Evolutionary conservation across 2,113 vertebrate species (phyloP), one percentile per base, ranked within the genome.

Genomic region (Chaetodon trifascialis): DNA sequence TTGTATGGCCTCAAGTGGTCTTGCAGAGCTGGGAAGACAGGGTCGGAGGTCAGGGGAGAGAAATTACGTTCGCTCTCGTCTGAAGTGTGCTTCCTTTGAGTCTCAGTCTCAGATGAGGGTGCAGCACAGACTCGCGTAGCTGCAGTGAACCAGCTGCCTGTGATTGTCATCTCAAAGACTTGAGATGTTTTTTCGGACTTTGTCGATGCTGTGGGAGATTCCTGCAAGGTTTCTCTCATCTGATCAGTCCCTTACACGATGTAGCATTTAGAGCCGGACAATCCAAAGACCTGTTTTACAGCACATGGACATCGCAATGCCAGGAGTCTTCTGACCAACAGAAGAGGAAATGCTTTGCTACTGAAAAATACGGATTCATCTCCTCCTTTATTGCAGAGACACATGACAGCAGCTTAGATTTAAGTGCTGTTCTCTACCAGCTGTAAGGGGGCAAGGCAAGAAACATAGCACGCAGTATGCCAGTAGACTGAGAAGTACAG

Each of bases 1-100:
- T 17, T 38, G 40, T 76, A 6, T 40, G 30, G 2, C 21, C 21
- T 64, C 36, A 51, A 42, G 49, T 30, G 49, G 16, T 51, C 9
- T 64, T 58, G 5, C 51, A 54, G 21, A 46, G 15, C 30, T 40
- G 38, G 58, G 16, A 59, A 51, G 46, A 60, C 21, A 49, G 4
- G 47, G 21, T 42, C 51, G 34, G 67, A 80, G 59, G 71, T 56
- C 66, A 44, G 67, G 47, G 40, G 21, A 40, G 49, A 55, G 11
- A 62, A 60, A 64, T 55, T n/a, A 1, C 16, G 23, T 76, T 16
- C 66, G 1, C 40, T 46, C 11, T 5, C 11, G 21, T 59, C 19
- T 8, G 5, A 21, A 21, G 21, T 69, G 34, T 42, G 56, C 55
- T 5, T 64, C 46, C 4, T 65, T 51, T 25, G 38, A 40, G 44